A percentile compares a stretch with the other conserved stretches of the same genome.
These are phyloP conservation scores for Nomada goodeniana DNA, from an alignment of 2,888 invertebrate species.

Conservation along the genomic window DNA sequence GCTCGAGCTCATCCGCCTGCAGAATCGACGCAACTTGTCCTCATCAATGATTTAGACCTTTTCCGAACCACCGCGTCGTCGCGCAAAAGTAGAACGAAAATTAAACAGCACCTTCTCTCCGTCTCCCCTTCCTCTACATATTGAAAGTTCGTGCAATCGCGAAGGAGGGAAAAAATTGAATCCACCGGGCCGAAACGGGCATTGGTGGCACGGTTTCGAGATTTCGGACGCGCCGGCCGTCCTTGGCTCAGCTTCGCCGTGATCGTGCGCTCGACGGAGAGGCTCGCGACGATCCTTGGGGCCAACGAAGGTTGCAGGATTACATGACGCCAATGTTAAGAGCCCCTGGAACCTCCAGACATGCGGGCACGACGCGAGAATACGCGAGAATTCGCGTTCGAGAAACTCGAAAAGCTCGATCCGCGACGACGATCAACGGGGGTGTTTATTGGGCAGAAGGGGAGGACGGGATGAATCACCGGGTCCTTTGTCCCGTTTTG, in stretches of 20 bases:
- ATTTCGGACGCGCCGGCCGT: constrained; percentile 60
- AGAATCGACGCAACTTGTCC: neutral
- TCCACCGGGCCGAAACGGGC: constrained; percentile 11
- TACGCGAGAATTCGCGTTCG: constrained; percentile 41
- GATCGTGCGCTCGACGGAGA: constrained; percentile 20
- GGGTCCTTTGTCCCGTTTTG: neutral
- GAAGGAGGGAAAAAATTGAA: constrained; percentile 6
- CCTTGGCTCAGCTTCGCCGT: constrained; percentile 59
- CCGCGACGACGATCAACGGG: constrained; percentile 17
- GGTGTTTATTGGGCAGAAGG: neutral
- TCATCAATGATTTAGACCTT: neutral
- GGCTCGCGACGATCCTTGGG: constrained; percentile 56
- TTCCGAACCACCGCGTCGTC: neutral
- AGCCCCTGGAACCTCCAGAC: constrained; percentile 48
- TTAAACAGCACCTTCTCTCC: no score
- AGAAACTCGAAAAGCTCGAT: neutral
- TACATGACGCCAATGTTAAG: constrained; percentile 73
- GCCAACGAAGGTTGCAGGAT: constrained; percentile 72
- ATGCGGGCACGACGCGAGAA: constrained; percentile 39
- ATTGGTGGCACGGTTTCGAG: constrained; percentile 46
- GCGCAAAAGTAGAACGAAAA: neutral
- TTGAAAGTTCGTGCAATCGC: no score
- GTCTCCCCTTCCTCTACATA: neutral
- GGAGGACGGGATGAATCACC: constrained; percentile 29
- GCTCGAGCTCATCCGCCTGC: no score